Percentiles rank a stretch among this genome's conserved stretches.
These are phyloP conservation scores for Trichogramma dendrolimi DNA, from an alignment of 2,888 invertebrate species.

Conservation along the genomic window DNA sequence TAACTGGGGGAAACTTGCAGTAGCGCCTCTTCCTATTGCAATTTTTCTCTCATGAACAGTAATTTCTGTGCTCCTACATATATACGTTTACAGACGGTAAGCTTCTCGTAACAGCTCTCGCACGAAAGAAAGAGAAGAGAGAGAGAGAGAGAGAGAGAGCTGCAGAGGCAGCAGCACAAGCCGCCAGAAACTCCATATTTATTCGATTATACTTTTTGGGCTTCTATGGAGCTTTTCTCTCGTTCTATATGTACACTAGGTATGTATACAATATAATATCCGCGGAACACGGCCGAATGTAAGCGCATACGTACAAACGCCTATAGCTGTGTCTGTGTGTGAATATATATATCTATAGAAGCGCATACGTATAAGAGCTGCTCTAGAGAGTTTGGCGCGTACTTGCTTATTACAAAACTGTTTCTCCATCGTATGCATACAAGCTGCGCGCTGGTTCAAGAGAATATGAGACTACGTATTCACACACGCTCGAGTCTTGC, in stretches of 20 bases:
- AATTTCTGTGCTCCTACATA: too few species aligned
- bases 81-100: too few species aligned
- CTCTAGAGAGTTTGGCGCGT: background rate
- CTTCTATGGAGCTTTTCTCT: too few species aligned
- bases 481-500: background rate
- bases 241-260: too few species aligned
- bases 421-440: background rate
- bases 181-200: slow-evolving; percentile 6
- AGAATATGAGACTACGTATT: slow-evolving; percentile 9
- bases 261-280: background rate
- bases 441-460: background rate
- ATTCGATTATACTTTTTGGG: slow-evolving; percentile 20
- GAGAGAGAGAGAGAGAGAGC: background rate
- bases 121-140: background rate
- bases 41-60: too few species aligned
- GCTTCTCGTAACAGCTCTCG: slow-evolving; percentile 2
- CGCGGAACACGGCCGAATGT: background rate
- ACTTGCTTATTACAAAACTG: slow-evolving; percentile 24
- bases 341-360: too few species aligned
- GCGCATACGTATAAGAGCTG: slow-evolving; percentile 9
- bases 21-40: too few species aligned
- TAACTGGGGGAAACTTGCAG: too few species aligned
- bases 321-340: background rate
- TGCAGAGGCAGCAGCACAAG: background rate
- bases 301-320: background rate